phyloP scores from a whole-genome alignment of 2,797 vertebrate genomes.

The Argentina silus region DNA sequence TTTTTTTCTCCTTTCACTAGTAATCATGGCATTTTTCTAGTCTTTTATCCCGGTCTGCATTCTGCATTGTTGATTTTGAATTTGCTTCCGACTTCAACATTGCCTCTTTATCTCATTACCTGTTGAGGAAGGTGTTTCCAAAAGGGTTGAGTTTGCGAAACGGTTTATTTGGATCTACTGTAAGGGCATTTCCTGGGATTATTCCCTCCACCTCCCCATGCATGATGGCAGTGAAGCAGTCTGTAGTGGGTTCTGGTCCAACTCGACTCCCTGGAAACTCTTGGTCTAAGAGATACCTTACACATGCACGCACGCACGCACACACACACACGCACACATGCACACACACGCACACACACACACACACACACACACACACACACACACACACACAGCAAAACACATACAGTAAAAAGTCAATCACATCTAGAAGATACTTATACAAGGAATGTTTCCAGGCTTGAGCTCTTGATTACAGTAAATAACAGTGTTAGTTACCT shows the following conservation, averaged over 20 bases:
- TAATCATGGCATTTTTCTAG: neutral
- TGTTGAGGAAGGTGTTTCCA: constrained; percentile 89
- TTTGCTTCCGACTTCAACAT: neutral
- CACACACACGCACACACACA: constrained; percentile 1
- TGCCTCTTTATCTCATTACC: constrained; percentile 54
- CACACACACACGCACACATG: neutral
- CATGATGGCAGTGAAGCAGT: constrained; percentile 91
- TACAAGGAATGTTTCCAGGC: neutral
- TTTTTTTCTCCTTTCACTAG: neutral
- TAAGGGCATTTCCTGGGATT: constrained; percentile 87
- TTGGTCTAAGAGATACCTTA: constrained; percentile 88
- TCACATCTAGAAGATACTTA: neutral
- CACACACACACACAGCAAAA: too few species aligned
- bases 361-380: neutral
- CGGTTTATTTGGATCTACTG: constrained; percentile 87
- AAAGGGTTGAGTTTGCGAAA: constrained; percentile 90
- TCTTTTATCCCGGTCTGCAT: neutral
- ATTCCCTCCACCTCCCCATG: constrained; percentile 81
- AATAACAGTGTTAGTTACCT: constrained; percentile 56
- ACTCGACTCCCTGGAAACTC: constrained; percentile 88
- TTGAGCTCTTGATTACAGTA: neutral
- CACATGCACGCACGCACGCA: neutral
- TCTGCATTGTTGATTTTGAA: neutral
- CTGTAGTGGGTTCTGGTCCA: constrained; percentile 90
- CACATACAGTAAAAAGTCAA: neutral